A percentile compares a stretch with the other conserved stretches of the same genome.
These are phyloP conservation scores for Drosophila pseudoananassae DNA, from an alignment of 1,140 invertebrate species.

Conservation along the genomic window DNA sequence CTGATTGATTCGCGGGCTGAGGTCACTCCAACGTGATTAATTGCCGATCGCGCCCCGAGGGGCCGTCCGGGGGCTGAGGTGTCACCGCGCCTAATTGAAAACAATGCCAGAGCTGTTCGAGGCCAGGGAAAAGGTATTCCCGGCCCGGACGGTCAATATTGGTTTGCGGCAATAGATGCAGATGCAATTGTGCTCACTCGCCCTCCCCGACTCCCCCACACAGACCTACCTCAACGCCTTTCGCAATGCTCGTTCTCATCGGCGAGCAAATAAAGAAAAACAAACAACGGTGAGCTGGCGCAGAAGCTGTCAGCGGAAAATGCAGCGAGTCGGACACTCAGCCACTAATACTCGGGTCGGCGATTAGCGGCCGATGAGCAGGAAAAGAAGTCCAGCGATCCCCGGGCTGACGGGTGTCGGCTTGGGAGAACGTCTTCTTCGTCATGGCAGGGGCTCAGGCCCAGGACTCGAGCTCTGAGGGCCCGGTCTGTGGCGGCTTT, in stretches of 20 bases:
- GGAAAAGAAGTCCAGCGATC: constrained; percentile 9
- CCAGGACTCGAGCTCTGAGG: background rate
- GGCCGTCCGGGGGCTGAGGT: constrained; percentile 20
- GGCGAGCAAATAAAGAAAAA: constrained; percentile 44
- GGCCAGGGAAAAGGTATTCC: background rate
- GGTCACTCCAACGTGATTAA: constrained; percentile 78
- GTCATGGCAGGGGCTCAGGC: constrained; percentile 36
- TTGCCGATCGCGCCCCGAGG: constrained; percentile 40
- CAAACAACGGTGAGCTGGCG: constrained; percentile 35
- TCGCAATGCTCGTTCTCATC: constrained; percentile 20
- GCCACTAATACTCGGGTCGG: constrained; percentile 13
- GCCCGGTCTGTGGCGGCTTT: constrained; percentile 58
- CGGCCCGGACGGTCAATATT: constrained; percentile 26
- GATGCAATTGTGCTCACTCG: background rate
- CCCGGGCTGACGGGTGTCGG: constrained; percentile 54
- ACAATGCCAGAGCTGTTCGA: constrained; percentile 32
- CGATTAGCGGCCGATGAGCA: constrained; percentile 34
- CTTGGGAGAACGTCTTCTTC: constrained; percentile 61
- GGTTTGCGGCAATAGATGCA: constrained; percentile 11
- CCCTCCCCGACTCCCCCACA: too few relatives aligned
- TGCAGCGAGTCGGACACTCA: constrained; percentile 19
- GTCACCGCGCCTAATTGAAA: constrained; percentile 42
- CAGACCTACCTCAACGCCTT: constrained; percentile 59
- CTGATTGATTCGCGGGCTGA: constrained; percentile 76
- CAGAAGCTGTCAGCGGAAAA: constrained; percentile 57